A percentile compares a stretch with the other conserved stretches of the same genome.
Conservation (phyloP, 2,113 vertebrate species). For the Nothocercus julius region DNA sequence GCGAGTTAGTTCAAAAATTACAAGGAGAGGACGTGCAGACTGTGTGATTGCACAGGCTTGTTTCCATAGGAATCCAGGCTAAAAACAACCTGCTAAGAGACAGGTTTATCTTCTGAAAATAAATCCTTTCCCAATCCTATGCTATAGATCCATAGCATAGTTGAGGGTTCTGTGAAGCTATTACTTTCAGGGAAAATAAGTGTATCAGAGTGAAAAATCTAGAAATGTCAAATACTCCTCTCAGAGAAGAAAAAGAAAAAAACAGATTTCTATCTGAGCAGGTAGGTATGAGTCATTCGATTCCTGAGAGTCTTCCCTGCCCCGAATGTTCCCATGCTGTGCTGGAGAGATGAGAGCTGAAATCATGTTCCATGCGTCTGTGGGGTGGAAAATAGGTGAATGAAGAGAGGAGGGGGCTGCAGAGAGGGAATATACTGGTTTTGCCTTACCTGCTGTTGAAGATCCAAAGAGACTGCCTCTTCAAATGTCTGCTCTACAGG, state of each 20-base stretch:
- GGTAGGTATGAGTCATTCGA: neutral
- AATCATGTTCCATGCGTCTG: neutral
- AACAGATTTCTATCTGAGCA: neutral
- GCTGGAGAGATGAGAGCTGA: neutral
- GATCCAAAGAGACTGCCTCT: neutral
- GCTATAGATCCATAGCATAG: neutral
- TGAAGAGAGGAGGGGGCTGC: neutral
- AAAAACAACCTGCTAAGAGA: conserved; percentile 19
- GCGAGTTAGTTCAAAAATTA: conserved; percentile 25
- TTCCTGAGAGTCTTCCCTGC: neutral
- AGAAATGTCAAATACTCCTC: neutral
- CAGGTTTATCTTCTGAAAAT: neutral
- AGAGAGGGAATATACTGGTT: neutral
- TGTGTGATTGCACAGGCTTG: neutral
- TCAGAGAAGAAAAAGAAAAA: neutral
- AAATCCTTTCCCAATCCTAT: neutral
- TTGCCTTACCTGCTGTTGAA: neutral
- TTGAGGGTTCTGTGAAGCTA: neutral
- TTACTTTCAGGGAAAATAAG: neutral
- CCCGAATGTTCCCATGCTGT: neutral
- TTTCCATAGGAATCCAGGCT: conserved; percentile 43
- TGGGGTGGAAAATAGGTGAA: neutral
- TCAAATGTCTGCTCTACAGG: neutral
- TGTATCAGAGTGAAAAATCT: neutral
- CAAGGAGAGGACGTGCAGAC: neutral